phyloP scores from a whole-genome alignment of 37 sponge, comb jelly and placozoan genomes.

The Tethya wilhelma region DNA sequence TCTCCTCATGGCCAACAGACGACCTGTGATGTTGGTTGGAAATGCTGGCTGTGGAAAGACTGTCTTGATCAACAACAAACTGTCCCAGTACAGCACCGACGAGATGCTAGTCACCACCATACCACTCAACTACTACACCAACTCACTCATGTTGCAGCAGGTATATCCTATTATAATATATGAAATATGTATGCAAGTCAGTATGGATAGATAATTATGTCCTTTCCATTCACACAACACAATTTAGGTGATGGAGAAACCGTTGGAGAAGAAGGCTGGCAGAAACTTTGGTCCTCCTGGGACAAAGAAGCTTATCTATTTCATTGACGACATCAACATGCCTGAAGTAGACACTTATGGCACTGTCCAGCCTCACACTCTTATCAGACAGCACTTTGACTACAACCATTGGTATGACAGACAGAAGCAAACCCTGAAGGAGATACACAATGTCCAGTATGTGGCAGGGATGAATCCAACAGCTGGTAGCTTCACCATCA shows the following conservation, averaged over 20 bases:
- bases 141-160: conserved; percentile 94
- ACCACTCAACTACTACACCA: conserved; percentile 98
- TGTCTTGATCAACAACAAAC: conserved; percentile 91
- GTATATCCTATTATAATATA: conserved; percentile 28
- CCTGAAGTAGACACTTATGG: conserved; percentile 97
- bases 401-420: conserved; percentile 98
- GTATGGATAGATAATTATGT: background rate
- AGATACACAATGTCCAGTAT: conserved; percentile 93
- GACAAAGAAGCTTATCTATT: conserved; percentile 94
- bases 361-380: conserved; percentile 97
- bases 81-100: conserved; percentile 49
- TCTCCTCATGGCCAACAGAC: conserved; percentile 87
- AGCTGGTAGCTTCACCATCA: conserved; percentile 98
- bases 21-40: conserved; percentile 98
- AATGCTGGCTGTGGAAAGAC: conserved; percentile 97
- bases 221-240: background rate
- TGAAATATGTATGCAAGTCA: background rate
- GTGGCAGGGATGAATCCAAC: conserved; percentile 99
- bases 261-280: conserved; percentile 99
- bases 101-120: conserved; percentile 89
- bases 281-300: conserved; percentile 97
- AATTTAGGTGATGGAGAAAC: conserved; percentile 82
- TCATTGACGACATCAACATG: conserved; percentile 99
- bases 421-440: conserved; percentile 89
- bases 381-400: conserved; percentile 97